Percentiles rank a stretch among this genome's conserved stretches.
These are phyloP conservation scores for Papilio demoleus DNA, from an alignment of 2,888 invertebrate genomes.

Conservation along the genomic window DNA sequence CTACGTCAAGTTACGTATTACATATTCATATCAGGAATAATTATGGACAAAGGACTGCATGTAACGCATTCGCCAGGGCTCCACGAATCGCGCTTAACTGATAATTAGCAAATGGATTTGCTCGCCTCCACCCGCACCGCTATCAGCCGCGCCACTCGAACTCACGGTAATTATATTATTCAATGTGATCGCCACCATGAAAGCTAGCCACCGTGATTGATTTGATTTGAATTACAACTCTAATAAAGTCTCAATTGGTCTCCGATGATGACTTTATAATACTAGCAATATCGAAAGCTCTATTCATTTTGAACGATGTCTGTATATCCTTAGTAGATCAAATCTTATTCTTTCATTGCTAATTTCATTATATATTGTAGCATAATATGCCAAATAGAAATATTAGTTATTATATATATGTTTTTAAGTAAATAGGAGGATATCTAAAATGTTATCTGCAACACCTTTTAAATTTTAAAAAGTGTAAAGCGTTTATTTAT, in stretches of 20 bases:
- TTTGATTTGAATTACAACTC: neutral
- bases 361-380: no score
- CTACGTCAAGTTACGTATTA: no score
- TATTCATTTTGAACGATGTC: no score
- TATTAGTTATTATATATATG: neutral
- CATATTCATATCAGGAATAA: neutral
- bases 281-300: no score
- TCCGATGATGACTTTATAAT: no score
- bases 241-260: neutral
- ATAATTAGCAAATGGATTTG: slow-evolving; percentile 62
- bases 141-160: slow-evolving; percentile 21
- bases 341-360: no score
- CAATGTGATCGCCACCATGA: slow-evolving; percentile 7
- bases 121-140: slow-evolving; percentile 37
- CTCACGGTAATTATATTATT: slow-evolving; percentile 12
- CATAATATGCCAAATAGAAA: no score
- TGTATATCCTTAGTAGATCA: no score
- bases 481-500: slow-evolving; percentile 52
- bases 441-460: neutral
- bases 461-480: slow-evolving; percentile 46
- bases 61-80: slow-evolving; percentile 44
- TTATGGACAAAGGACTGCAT: slow-evolving; percentile 39
- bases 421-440: neutral
- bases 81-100: slow-evolving; percentile 38
- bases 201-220: neutral